A percentile compares a stretch with the other conserved stretches of the same genome.
Conservation (phyloP, 2,888 invertebrate species). For the Myopa testacea region DNA sequence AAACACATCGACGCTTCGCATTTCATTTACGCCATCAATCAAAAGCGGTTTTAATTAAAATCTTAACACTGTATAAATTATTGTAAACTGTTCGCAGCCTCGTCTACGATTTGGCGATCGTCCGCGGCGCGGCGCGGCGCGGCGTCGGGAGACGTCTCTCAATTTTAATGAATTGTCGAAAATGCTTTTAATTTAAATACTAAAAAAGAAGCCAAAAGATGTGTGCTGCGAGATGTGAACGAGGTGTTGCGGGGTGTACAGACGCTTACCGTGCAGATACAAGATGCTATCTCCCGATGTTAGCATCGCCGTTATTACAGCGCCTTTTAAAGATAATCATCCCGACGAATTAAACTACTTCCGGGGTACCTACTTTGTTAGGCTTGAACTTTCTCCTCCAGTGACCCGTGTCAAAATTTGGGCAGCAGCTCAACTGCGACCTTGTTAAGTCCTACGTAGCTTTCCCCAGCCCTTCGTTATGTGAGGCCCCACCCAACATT, state of each 20-base stretch:
- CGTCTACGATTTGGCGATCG: neutral
- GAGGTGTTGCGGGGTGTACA: neutral
- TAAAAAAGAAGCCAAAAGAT: neutral
- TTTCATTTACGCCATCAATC: conserved; percentile 6
- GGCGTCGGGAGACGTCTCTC: neutral
- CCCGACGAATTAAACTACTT: neutral
- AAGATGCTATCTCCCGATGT: too few species aligned
- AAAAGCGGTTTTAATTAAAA: conserved; percentile 6
- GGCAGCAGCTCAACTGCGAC: too few species aligned
- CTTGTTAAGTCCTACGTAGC: too few species aligned
- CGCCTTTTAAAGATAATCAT: neutral
- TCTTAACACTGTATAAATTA: neutral
- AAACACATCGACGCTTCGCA: conserved; percentile 2
- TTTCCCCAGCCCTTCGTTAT: too few species aligned
- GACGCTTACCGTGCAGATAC: too few species aligned
- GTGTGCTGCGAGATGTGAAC: neutral
- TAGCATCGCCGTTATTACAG: neutral
- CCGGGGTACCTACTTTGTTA: too few species aligned
- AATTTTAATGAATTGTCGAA: neutral
- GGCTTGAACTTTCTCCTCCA: neutral
- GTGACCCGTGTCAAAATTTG: neutral
- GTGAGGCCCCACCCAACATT: neutral
- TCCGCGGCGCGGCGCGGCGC: neutral
- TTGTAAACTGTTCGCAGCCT: neutral
- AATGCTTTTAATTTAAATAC: conserved; percentile 1